phyloP scores from a whole-genome alignment of 2,113 vertebrate genomes.

The Monarcha castaneiventris region DNA sequence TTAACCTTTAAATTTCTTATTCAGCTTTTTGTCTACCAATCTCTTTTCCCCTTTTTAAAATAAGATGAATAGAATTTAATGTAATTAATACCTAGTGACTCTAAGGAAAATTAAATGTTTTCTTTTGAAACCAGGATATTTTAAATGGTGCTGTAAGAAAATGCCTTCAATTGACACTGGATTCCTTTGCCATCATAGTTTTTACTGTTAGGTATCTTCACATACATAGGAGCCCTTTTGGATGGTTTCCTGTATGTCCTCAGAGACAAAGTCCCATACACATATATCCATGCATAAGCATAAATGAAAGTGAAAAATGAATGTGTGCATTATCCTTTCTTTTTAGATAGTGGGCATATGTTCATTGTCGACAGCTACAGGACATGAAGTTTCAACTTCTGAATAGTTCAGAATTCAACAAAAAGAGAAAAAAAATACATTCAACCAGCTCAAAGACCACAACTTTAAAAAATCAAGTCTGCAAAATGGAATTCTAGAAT shows the following conservation, averaged over 20 bases:
- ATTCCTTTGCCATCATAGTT: not conserved
- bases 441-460: not conserved
- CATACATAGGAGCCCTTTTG: not conserved
- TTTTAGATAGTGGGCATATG: not conserved
- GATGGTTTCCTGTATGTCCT: not conserved
- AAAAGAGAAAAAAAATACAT: not conserved
- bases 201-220: not conserved
- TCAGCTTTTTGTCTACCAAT: not conserved
- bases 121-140: not conserved
- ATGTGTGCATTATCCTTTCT: not conserved
- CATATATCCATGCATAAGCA: not conserved
- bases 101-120: not conserved
- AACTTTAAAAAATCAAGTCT: rapidly evolving
- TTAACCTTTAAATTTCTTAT: not conserved
- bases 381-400: not conserved
- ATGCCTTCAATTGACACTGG: not conserved
- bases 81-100: not conserved
- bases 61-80: not conserved
- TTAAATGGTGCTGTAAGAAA: not conserved
- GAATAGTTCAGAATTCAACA: not conserved
- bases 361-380: not conserved
- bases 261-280: not conserved
- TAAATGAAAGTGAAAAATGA: not conserved
- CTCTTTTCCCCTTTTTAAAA: not conserved
- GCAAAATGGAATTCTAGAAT: not conserved